phyloP scores from a whole-genome alignment of 2,888 invertebrate species.

The Stenolophus ochropezus region DNA sequence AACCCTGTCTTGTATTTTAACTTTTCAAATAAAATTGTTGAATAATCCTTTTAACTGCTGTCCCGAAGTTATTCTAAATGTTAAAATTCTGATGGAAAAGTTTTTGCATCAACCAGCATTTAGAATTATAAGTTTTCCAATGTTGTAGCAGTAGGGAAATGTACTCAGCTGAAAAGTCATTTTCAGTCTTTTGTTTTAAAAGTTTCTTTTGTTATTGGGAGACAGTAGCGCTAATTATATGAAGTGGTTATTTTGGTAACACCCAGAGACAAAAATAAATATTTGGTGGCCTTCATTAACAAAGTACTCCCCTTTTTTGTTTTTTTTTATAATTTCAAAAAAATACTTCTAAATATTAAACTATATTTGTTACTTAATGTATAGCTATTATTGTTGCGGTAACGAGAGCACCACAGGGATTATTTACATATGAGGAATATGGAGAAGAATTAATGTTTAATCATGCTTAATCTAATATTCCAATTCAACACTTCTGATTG shows the following conservation, averaged over 20 bases:
- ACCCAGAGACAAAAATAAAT: neutral
- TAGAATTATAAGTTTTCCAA: constrained; percentile 39
- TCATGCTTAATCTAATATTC: too few species aligned
- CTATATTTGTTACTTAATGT: too few species aligned
- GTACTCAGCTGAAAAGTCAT: constrained; percentile 36
- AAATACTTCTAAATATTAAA: too few species aligned
- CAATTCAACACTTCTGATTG: too few species aligned
- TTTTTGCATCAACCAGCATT: constrained; percentile 40
- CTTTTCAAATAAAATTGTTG: constrained; percentile 38
- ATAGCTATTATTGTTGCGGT: too few species aligned
- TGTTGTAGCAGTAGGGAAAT: constrained; percentile 37
- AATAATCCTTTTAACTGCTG: constrained; percentile 35
- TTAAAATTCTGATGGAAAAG: constrained; percentile 48
- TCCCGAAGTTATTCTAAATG: constrained; percentile 36
- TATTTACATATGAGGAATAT: too few species aligned
- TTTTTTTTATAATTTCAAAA: too few species aligned
- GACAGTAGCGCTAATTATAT: constrained; percentile 35
- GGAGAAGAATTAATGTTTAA: too few species aligned
- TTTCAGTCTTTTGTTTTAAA: constrained; percentile 42
- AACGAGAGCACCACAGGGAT: too few species aligned
- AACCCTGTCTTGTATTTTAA: neutral
- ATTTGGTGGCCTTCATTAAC: neutral
- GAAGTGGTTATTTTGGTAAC: neutral
- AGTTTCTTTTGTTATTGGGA: constrained; percentile 13
- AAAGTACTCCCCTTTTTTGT: neutral